Evolutionary conservation across 2,113 vertebrate genomes (phyloP).

Genomic region (Hydrochoerus hydrochaeris): DNA sequence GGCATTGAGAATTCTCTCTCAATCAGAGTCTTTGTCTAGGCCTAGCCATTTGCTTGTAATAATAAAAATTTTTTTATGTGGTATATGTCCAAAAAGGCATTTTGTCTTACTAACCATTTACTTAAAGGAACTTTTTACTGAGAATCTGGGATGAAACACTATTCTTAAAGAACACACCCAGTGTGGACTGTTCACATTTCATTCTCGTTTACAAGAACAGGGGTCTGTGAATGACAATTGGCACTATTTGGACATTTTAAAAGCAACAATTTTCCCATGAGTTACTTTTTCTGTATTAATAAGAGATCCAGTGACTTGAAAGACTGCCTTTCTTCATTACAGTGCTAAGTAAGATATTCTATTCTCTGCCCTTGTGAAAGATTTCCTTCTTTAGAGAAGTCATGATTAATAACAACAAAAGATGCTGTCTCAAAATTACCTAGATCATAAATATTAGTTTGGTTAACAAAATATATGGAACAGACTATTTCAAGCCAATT

Average conservation of each 20-base stretch:
- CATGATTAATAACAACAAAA: conserved; percentile 65
- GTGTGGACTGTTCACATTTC: conserved; percentile 69
- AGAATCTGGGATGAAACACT: conserved; percentile 71
- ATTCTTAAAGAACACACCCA: conserved; percentile 63
- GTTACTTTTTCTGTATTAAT: conserved; percentile 51
- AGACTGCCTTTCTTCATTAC: conserved; percentile 50
- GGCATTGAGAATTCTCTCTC: conserved; percentile 50
- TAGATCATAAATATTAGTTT: conserved; percentile 44
- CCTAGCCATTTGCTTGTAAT: conserved; percentile 40
- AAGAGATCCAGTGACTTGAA: conserved; percentile 37
- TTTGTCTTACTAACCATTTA: conserved; percentile 69
- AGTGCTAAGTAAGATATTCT: neutral
- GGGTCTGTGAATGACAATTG: conserved; percentile 56
- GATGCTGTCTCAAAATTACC: conserved; percentile 19
- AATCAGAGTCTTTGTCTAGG: conserved; percentile 63
- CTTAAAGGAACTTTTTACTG: conserved; percentile 71
- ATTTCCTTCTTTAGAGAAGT: conserved; percentile 49
- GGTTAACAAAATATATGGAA: conserved; percentile 47
- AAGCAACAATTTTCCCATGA: conserved; percentile 51
- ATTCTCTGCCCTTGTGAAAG: conserved; percentile 37
- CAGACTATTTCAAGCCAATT: conserved; percentile 59
- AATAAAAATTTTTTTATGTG: conserved; percentile 57
- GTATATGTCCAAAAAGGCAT: conserved; percentile 62
- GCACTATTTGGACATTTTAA: conserved; percentile 66
- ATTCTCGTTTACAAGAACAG: conserved; percentile 72